These are phyloP conservation scores for Apodemia hepburni DNA, from an alignment of 2,888 invertebrate species.

Conservation along the genomic window DNA sequence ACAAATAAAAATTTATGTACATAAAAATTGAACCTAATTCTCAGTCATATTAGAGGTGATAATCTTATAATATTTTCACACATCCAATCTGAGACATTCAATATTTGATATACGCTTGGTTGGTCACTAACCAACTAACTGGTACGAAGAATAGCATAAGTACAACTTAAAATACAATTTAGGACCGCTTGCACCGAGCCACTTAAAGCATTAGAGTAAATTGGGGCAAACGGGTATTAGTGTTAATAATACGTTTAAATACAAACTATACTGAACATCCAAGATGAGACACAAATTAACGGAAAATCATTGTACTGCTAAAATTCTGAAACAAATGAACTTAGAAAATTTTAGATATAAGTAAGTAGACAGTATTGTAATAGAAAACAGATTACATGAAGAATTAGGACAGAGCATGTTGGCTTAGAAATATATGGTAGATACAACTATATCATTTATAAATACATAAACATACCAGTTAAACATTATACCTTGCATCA, in stretches of 20 bases:
- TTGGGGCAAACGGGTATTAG: too few species aligned
- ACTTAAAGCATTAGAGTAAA: too few species aligned
- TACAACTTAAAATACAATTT: conserved; percentile 2
- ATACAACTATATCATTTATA: too few species aligned
- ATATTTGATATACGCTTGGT: conserved; percentile 19
- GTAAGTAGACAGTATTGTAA: too few species aligned
- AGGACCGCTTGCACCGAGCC: too few species aligned
- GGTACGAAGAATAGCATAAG: neutral
- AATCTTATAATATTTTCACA: conserved; percentile 25
- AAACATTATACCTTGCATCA: too few species aligned
- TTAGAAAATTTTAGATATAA: neutral
- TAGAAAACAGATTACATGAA: too few species aligned
- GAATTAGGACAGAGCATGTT: too few species aligned
- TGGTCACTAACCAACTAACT: conserved; percentile 7
- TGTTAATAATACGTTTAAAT: conserved; percentile 3
- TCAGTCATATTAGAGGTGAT: conserved; percentile 67
- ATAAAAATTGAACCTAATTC: conserved; percentile 71
- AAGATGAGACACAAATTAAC: neutral
- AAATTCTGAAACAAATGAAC: neutral
- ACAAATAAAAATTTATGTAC: conserved; percentile 59
- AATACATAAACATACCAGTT: too few species aligned
- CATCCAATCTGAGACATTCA: conserved; percentile 28
- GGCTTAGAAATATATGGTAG: too few species aligned
- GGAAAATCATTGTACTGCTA: neutral
- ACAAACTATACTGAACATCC: conserved; percentile 1